phyloP scores from a whole-genome alignment of 2,888 invertebrate genomes.

The Bembecia ichneumoniformis region DNA sequence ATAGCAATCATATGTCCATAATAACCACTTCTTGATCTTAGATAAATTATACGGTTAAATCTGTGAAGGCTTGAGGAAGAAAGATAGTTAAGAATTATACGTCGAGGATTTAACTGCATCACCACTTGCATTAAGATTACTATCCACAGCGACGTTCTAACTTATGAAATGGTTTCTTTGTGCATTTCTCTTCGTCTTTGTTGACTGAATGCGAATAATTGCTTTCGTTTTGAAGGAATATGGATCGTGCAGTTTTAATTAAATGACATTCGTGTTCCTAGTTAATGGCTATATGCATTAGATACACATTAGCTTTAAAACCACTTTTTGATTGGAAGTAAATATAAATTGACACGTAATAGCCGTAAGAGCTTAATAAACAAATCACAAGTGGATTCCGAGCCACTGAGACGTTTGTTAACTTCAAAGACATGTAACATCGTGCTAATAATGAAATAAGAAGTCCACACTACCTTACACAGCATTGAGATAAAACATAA shows the following conservation, averaged over 20 bases:
- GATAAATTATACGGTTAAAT: too few species aligned
- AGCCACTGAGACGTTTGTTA: too few species aligned
- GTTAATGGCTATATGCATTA: constrained; percentile 46
- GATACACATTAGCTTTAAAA: constrained; percentile 37
- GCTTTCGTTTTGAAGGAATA: constrained; percentile 48
- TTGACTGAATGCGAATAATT: constrained; percentile 58
- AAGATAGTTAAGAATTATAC: constrained; percentile 40
- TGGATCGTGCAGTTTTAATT: constrained; percentile 50
- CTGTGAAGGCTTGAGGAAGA: background rate
- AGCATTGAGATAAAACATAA: too few species aligned
- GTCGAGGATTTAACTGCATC: constrained; percentile 56
- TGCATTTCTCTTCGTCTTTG: constrained; percentile 42
- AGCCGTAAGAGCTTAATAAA: too few species aligned
- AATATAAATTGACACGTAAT: too few species aligned
- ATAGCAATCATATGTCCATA: too few species aligned
- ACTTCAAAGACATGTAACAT: too few species aligned
- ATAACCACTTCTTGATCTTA: too few species aligned
- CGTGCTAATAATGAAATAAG: too few species aligned
- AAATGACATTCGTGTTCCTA: constrained; percentile 54
- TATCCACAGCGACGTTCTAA: constrained; percentile 48
- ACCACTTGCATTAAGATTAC: constrained; percentile 61
- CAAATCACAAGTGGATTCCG: too few species aligned
- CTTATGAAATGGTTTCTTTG: constrained; percentile 61
- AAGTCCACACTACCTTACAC: too few species aligned
- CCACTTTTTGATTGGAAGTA: constrained; percentile 6